Evolutionary conservation across 2,113 vertebrate genomes (phyloP), one percentile per base, ranked within the genome.

Genomic region (Sciurus niger): DNA sequence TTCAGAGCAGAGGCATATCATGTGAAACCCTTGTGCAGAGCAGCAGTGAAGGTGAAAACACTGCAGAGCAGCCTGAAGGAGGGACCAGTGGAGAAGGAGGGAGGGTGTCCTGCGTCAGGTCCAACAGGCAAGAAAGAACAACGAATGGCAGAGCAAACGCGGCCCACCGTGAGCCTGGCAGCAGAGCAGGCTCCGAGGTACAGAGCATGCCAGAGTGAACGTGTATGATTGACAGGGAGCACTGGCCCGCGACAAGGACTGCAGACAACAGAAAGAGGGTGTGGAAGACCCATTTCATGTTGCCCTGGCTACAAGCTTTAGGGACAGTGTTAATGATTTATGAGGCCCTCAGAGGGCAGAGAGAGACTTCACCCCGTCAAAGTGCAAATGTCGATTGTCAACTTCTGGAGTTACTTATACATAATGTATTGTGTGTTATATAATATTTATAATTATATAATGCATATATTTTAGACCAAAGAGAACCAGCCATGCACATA

Each of bases 141-240:
- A 8, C 7, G 18, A 46, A 16, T 5, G 10, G 18, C 14, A 18
- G 25, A 11, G 8, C 0, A 2, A 17, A 17, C 0, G 0, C 0
- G 5, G 17, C 30, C 10, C 9, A 6, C 24, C 12, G 20, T 3
- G 85, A 77, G 22, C 5, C n/a, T 6, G 43, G 28, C 0, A 0
- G 4, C 4, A 17, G 20, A 6, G 25, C n/a, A 3, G 18, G 12
- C 4, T 7, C 14, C 20, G 4, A 1, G 0, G 12, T 6, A 2
- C 9, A 10, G 13, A 48, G 5, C 1, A 28, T 13, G 43, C 84
- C 55, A 13, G 4, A 34, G 10, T n/a, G 43, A 7, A 30, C 34
- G 0, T 0, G 0, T 14, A 8, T n/a, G 43, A 25, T 58, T 60
- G 4, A 2, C 25, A 74, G 5, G 37, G n/a, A 40, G 18, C 48